phyloP scores from a whole-genome alignment of 1,140 invertebrate species.

The Sesamia nonagrioides region DNA sequence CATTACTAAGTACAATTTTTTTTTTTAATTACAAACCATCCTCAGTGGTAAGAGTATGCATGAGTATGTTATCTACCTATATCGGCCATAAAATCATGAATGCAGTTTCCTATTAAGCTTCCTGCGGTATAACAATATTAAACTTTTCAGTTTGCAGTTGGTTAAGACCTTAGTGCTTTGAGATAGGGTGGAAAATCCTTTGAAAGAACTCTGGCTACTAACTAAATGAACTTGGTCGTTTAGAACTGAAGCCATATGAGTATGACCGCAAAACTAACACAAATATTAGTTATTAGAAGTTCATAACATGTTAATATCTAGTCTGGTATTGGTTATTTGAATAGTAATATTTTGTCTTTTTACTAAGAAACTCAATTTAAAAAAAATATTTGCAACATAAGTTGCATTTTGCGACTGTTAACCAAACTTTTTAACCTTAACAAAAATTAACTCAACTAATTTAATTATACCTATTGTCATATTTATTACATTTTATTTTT shows the following conservation, averaged over 20 bases:
- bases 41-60: not conserved
- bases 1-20: not conserved
- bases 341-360: not conserved
- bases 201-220: not conserved
- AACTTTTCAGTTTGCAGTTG: slow-evolving; percentile 15
- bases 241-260: slow-evolving; percentile 17
- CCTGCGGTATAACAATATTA: slow-evolving; percentile 8
- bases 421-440: too few relatives aligned
- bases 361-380: too few relatives aligned
- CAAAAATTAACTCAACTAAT: too few relatives aligned
- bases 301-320: slow-evolving; percentile 14
- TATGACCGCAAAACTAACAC: slow-evolving; percentile 26
- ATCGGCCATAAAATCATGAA: not conserved
- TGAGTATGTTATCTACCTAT: not conserved
- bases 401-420: too few relatives aligned
- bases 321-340: slow-evolving; percentile 9
- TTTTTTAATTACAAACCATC: not conserved
- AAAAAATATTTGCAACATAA: not conserved
- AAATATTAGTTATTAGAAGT: slow-evolving; percentile 35
- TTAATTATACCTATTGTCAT: too few relatives aligned
- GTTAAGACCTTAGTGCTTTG: not conserved
- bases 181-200: not conserved
- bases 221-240: slow-evolving; percentile 14
- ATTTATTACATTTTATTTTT: too few relatives aligned
- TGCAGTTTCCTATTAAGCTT: slow-evolving; percentile 24